A percentile compares a stretch with the other conserved stretches of the same genome.
phyloP scores from a whole-genome alignment of 2,113 vertebrate species.

The Sorex fumeus region DNA sequence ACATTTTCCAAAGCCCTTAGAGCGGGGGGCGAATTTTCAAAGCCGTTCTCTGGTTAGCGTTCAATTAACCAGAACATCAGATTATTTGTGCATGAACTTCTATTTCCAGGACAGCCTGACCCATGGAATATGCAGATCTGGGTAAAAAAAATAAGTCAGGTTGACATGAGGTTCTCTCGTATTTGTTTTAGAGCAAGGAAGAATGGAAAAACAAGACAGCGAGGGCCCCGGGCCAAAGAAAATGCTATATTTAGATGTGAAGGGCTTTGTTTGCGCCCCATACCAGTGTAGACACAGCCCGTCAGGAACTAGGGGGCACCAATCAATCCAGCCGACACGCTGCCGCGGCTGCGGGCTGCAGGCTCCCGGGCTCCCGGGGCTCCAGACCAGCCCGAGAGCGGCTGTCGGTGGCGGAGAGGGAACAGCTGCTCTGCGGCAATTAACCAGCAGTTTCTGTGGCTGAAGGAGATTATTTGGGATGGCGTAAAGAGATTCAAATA shows the following conservation, averaged over 20 bases:
- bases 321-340: slow-evolving; percentile 69
- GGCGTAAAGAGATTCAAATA: slow-evolving; percentile 82
- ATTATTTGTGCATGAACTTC: slow-evolving; percentile 69
- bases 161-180: neutral
- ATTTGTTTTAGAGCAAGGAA: slow-evolving; percentile 50
- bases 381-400: slow-evolving; percentile 54
- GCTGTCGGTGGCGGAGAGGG: slow-evolving; percentile 85
- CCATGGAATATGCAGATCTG: slow-evolving; percentile 45
- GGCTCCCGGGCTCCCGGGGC: neutral
- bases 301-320: slow-evolving; percentile 67
- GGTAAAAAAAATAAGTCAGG: neutral
- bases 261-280: slow-evolving; percentile 59
- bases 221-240: slow-evolving; percentile 58
- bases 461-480: slow-evolving; percentile 83
- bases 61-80: slow-evolving; percentile 71
- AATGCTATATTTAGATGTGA: slow-evolving; percentile 49
- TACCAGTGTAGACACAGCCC: neutral
- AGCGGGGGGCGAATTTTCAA: neutral
- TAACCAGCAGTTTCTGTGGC: slow-evolving; percentile 83
- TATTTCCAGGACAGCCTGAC: slow-evolving; percentile 41
- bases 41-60: slow-evolving; percentile 28
- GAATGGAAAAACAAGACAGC: slow-evolving; percentile 42
- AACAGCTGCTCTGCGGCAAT: slow-evolving; percentile 87
- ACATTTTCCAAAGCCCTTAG: neutral
- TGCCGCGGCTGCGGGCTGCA: neutral